These are phyloP conservation scores for Acrocephalus scirpaceus DNA, from an alignment of 2,797 vertebrate species.

Conservation along the genomic window DNA sequence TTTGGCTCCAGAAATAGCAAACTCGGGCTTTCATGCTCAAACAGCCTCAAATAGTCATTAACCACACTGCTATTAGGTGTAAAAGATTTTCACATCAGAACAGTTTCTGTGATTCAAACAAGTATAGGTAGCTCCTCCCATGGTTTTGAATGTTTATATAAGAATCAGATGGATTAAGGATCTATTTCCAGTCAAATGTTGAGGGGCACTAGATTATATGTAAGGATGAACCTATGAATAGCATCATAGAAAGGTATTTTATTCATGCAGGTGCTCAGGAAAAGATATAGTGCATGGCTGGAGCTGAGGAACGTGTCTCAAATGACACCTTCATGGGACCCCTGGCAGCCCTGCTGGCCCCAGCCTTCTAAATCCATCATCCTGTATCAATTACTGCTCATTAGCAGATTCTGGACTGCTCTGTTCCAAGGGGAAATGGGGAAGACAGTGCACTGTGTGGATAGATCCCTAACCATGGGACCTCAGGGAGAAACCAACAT, in stretches of 20 bases:
- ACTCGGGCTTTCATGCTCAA: neutral
- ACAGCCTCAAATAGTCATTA: neutral
- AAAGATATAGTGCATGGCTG: neutral
- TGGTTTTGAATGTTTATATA: neutral
- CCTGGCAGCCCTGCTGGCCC: neutral
- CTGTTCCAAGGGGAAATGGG: neutral
- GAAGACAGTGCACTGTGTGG: neutral
- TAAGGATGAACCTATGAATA: neutral
- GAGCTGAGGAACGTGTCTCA: neutral
- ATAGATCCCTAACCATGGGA: neutral
- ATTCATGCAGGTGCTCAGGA: neutral
- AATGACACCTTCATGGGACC: fast-evolving
- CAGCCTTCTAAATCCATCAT: neutral
- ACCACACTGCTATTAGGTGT: neutral
- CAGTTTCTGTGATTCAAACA: neutral
- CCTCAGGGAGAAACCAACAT: neutral
- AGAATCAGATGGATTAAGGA: neutral
- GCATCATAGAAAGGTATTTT: neutral
- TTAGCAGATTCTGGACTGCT: neutral
- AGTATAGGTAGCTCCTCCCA: neutral
- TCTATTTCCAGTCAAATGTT: neutral
- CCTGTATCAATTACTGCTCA: neutral
- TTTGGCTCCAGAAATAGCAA: neutral
- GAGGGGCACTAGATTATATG: neutral
- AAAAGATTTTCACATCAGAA: neutral